Percentiles rank a stretch among this genome's conserved stretches.
Evolutionary conservation across 2,113 vertebrate genomes (phyloP).

Genomic region (Formicarius rufipectus): DNA sequence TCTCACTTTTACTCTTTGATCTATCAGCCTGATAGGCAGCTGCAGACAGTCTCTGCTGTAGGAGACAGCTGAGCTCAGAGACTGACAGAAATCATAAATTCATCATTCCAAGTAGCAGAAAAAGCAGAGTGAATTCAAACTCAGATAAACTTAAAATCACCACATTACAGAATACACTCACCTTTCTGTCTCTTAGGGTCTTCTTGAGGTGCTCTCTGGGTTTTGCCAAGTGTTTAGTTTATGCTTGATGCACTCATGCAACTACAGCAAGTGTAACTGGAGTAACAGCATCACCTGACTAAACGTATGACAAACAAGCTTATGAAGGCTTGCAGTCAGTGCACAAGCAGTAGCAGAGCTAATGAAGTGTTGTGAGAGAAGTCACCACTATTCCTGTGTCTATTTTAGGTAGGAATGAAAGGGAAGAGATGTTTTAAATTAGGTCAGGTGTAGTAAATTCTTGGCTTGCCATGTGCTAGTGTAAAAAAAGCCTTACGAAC

Average conservation of each 20-base stretch:
- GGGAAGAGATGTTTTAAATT: not conserved
- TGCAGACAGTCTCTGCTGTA: not conserved
- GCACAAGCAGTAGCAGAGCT: not conserved
- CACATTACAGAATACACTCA: not conserved
- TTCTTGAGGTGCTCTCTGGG: accelerated
- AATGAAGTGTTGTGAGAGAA: not conserved
- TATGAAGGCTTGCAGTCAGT: not conserved
- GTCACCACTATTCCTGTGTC: accelerated
- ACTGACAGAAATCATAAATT: not conserved
- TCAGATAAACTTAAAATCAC: not conserved
- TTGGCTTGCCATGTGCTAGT: not conserved
- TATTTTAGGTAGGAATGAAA: not conserved
- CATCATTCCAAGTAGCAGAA: not conserved
- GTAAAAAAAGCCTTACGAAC: not conserved
- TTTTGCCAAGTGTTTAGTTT: not conserved
- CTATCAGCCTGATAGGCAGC: not conserved
- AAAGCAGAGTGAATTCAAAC: not conserved
- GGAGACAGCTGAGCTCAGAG: not conserved
- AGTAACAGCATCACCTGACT: not conserved
- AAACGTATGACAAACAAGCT: not conserved
- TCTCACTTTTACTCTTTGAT: not conserved
- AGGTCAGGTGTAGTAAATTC: not conserved
- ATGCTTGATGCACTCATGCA: not conserved
- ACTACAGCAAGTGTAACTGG: not conserved
- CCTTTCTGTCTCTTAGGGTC: not conserved